phyloP scores from a whole-genome alignment of 2,888 invertebrate species.

The Dione vanillae region DNA sequence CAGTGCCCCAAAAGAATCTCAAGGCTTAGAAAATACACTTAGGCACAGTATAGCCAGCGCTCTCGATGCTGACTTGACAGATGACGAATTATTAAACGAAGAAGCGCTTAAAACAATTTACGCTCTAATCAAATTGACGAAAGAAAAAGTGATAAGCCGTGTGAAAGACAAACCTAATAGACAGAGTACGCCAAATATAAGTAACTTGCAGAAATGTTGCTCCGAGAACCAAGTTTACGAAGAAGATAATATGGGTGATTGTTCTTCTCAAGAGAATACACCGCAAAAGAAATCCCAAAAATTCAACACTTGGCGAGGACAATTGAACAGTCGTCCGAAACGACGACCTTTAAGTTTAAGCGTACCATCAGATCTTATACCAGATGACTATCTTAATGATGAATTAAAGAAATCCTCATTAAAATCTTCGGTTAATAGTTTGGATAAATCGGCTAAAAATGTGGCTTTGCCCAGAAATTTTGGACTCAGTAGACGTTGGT shows the following conservation, averaged over 20 bases:
- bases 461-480: slow-evolving; percentile 85
- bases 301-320: slow-evolving; percentile 77
- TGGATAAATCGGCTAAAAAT: slow-evolving; percentile 68
- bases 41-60: slow-evolving; percentile 65
- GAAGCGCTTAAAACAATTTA: slow-evolving; percentile 83
- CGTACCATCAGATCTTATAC: slow-evolving; percentile 70
- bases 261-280: slow-evolving; percentile 71
- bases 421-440: slow-evolving; percentile 70
- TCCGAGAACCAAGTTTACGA: slow-evolving; percentile 75
- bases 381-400: slow-evolving; percentile 68
- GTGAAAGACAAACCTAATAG: slow-evolving; percentile 70
- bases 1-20: slow-evolving; percentile 47
- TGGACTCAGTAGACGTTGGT: slow-evolving; percentile 85
- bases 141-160: slow-evolving; percentile 78
- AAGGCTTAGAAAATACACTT: slow-evolving; percentile 55
- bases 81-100: slow-evolving; percentile 79
- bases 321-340: slow-evolving; percentile 62
- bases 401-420: slow-evolving; percentile 68
- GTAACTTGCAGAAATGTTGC: slow-evolving; percentile 68
- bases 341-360: slow-evolving; percentile 77
- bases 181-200: slow-evolving; percentile 61
- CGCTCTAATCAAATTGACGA: slow-evolving; percentile 77
- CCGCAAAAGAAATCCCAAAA: slow-evolving; percentile 69
- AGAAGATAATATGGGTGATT: slow-evolving; percentile 65
- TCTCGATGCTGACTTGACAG: slow-evolving; percentile 72